Evolutionary conservation across 2,888 invertebrate species (phyloP), one percentile per base, ranked within the genome.

Genomic region (Drymonia ruficornis): DNA sequence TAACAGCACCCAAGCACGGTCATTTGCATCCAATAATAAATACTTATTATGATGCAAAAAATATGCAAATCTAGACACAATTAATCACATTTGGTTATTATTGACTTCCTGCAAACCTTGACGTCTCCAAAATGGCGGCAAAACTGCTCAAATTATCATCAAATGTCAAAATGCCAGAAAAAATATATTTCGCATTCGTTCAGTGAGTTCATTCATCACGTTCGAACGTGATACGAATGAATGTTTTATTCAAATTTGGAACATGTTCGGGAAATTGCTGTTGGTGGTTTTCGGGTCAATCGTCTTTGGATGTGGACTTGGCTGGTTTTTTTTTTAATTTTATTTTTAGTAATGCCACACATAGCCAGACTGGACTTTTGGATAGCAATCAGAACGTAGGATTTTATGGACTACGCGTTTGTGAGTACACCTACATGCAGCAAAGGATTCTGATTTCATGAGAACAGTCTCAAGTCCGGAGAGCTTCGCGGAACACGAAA

Each of bases 151-250:
- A 57, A 62, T 61, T 59, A 67, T 65, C 64, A 71, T 68, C 56
- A 63, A 63, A 55, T 63, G 61, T 58, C 61, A 60, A 53, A 60
- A 56, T 28, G 50, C 56, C 55, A 59, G 53, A 61, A 58, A 56
- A 71, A 59, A 61, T 52, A 63, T 65, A 69, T 69, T 66, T 63
- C 49, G 55, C 53, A 63, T 55, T 58, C 67, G 58, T 59, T 49
- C 54, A 61, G 48, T 51, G 55, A 59, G 56, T 69, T 67, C 77
- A 72, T 78, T 76, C 67, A 68, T 77, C 78, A 77, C 72, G 65
- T 66, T 59, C 52, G 61, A 49, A 70, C 78, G 79, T 76, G 78
- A 59, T 57, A 42, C 51, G 69, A 64, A 59, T 70, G 58, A 49
- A 52, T 72, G 52, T 61, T 50, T 28, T 61, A 65, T 71, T 65